Percentiles rank a stretch among this genome's conserved stretches.
Conservation (phyloP, 2,888 invertebrate genomes). For the Microplitis deprimator region DNA sequence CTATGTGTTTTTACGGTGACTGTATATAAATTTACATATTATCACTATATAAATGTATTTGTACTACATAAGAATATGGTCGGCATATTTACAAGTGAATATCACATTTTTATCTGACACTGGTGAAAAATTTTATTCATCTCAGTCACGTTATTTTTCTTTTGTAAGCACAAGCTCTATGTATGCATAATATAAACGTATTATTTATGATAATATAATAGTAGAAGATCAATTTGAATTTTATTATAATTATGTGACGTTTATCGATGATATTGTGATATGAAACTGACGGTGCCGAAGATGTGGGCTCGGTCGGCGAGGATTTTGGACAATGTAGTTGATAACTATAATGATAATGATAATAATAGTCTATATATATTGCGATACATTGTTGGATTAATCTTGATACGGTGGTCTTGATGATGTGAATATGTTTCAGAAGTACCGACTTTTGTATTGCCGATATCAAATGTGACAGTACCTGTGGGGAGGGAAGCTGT, state of each 20-base stretch:
- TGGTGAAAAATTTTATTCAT: not conserved
- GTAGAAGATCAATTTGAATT: not conserved
- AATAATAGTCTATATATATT: not conserved
- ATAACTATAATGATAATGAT: slow-evolving; percentile 13
- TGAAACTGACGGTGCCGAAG: not conserved
- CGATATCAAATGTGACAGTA: slow-evolving; percentile 87
- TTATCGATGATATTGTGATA: not conserved
- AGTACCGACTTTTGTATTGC: slow-evolving; percentile 85
- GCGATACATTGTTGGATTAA: not conserved
- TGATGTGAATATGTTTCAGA: slow-evolving; percentile 74
- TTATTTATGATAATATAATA: not conserved
- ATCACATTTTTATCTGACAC: not conserved
- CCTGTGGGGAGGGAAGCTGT: slow-evolving; percentile 88
- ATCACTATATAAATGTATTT: not conserved
- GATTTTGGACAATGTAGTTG: not conserved
- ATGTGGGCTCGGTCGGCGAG: slow-evolving; percentile 19
- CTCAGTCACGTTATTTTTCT: not conserved
- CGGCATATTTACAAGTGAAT: not conserved
- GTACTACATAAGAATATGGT: not conserved
- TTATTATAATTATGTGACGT: not conserved
- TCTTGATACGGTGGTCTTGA: not conserved
- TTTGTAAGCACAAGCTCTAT: not conserved
- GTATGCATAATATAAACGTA: slow-evolving; percentile 1
- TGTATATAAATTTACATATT: not conserved
- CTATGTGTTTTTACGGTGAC: too few relatives aligned